A percentile compares a stretch with the other conserved stretches of the same genome.
These are phyloP conservation scores for Proteles cristata DNA, from an alignment of 2,113 vertebrate species.

Conservation along the genomic window DNA sequence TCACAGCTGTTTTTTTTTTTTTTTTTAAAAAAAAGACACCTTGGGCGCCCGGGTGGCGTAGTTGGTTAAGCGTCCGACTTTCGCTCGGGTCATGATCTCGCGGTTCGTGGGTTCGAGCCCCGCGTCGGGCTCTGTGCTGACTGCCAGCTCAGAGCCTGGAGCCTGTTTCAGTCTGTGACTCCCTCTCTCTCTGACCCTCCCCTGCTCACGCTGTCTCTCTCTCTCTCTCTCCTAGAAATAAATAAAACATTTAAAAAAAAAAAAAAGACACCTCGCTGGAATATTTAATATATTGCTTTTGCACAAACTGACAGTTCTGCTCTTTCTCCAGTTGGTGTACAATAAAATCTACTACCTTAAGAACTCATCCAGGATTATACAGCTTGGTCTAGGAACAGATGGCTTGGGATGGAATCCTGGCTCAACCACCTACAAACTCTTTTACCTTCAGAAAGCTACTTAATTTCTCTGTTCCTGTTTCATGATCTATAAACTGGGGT, in stretches of 20 bases:
- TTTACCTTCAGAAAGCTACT: not conserved
- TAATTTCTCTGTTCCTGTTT: constrained; percentile 21
- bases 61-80: too few relatives aligned
- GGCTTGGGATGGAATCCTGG: not conserved
- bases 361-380: not conserved
- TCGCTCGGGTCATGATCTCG: too few relatives aligned
- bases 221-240: too few relatives aligned
- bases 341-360: not conserved
- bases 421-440: not conserved
- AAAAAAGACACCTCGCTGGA: not conserved
- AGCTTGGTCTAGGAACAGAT: not conserved
- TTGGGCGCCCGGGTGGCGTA: not conserved
- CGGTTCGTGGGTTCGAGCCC: too few relatives aligned
- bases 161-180: too few relatives aligned
- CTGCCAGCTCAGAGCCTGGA: too few relatives aligned
- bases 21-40: not conserved
- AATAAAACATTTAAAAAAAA: too few relatives aligned
- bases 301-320: not conserved
- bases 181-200: too few relatives aligned
- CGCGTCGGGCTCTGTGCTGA: too few relatives aligned
- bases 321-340: not conserved
- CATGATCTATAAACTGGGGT: not conserved
- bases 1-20: not conserved
- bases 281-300: not conserved
- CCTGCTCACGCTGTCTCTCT: too few relatives aligned